phyloP scores from a whole-genome alignment of 2,888 invertebrate genomes.

The Autographa pulchrina region DNA sequence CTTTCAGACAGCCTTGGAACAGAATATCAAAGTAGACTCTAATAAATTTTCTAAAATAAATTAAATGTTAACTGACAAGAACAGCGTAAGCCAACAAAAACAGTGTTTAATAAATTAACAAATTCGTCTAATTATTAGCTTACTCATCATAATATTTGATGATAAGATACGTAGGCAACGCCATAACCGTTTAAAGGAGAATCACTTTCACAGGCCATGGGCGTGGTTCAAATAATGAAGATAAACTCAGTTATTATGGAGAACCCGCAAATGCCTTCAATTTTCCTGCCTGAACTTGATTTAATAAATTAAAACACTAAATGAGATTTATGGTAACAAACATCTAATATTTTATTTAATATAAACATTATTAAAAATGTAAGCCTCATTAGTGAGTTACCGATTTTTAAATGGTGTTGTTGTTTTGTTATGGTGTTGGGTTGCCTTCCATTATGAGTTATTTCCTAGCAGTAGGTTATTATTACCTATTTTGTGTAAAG shows the following conservation, averaged over 20 bases:
- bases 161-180: conserved; percentile 34
- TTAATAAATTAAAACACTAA: conserved; percentile 61
- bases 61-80: not conserved
- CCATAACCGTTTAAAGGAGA: conserved; percentile 42
- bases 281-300: conserved; percentile 49
- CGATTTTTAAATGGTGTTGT: not conserved
- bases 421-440: not conserved
- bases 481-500: too few species aligned
- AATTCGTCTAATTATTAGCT: conserved; percentile 43
- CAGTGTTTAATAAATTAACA: conserved; percentile 11
- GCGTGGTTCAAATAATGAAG: conserved; percentile 58
- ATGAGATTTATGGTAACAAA: conserved; percentile 57
- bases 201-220: conserved; percentile 51
- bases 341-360: conserved; percentile 23
- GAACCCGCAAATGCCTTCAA: conserved; percentile 55
- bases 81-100: not conserved
- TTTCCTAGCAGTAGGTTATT: not conserved
- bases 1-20: too few species aligned
- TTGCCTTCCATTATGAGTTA: not conserved
- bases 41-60: too few species aligned
- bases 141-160: conserved; percentile 42
- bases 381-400: not conserved
- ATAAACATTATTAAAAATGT: conserved; percentile 3
- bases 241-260: conserved; percentile 55
- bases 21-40: too few species aligned